phyloP scores from a whole-genome alignment of 2,888 invertebrate genomes.

The Calliphora vomitoria region DNA sequence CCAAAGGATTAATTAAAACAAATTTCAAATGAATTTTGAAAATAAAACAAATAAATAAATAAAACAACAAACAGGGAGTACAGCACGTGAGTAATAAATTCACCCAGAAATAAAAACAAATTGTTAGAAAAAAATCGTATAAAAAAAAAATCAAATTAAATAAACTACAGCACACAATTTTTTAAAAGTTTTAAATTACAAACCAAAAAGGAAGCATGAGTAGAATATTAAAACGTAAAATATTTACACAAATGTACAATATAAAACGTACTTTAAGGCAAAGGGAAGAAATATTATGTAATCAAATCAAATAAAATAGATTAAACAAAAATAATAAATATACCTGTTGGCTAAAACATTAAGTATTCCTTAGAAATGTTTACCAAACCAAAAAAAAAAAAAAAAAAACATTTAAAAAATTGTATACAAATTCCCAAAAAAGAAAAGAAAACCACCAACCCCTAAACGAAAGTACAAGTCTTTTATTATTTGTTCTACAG shows the following conservation, averaged over 20 bases:
- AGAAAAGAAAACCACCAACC: constrained; percentile 25
- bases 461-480: constrained; percentile 19
- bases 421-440: not conserved
- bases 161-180: not conserved
- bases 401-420: not conserved
- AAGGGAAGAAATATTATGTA: not conserved
- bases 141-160: not conserved
- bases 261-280: constrained; percentile 22
- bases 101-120: not conserved
- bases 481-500: no score
- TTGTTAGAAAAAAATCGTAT: not conserved
- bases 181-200: constrained; percentile 13
- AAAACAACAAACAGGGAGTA: not conserved
- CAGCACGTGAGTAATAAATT: constrained; percentile 16
- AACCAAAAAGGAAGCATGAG: not conserved
- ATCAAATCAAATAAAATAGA: constrained; percentile 19
- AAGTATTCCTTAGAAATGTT: not conserved
- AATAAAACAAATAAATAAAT: not conserved
- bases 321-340: constrained; percentile 17
- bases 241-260: not conserved
- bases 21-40: not conserved
- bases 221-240: not conserved
- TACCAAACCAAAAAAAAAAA: not conserved
- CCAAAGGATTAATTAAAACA: not conserved
- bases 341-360: constrained; percentile 62